Conservation (phyloP, 2,888 invertebrate species). For the Pegoplata infirma region DNA sequence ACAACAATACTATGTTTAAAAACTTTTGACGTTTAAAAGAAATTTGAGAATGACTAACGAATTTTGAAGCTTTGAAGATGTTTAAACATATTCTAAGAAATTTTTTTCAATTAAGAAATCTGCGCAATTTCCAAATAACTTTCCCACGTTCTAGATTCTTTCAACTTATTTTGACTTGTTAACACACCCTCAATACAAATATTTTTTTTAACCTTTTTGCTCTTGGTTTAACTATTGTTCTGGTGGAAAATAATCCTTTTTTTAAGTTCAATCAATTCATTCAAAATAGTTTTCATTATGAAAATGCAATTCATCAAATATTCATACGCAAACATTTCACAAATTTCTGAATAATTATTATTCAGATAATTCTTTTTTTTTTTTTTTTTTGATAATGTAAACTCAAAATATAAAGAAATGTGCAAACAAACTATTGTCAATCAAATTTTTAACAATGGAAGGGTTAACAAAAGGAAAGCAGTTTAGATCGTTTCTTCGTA, state of each 20-base stretch:
- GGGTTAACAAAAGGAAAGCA: slow-evolving; percentile 20
- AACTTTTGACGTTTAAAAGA: too few species aligned
- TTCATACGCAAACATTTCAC: slow-evolving; percentile 53
- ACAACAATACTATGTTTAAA: too few species aligned
- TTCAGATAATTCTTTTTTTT: too few species aligned
- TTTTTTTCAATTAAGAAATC: slow-evolving; percentile 10
- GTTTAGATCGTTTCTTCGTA: too few species aligned
- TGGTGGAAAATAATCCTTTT: slow-evolving; percentile 31
- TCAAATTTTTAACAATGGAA: slow-evolving; percentile 40
- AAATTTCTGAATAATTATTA: slow-evolving; percentile 33
- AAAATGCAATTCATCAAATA: slow-evolving; percentile 36
- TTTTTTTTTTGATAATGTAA: too few species aligned
- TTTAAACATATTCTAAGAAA: not conserved
- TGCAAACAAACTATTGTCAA: slow-evolving; percentile 59
- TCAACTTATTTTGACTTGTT: slow-evolving; percentile 39
- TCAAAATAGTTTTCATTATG: slow-evolving; percentile 6
- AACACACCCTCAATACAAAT: slow-evolving; percentile 35
- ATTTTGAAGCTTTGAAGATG: too few species aligned
- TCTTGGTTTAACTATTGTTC: too few species aligned
- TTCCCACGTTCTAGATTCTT: slow-evolving; percentile 55
- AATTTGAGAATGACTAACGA: too few species aligned
- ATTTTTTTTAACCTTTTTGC: slow-evolving; percentile 11
- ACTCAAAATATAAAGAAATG: slow-evolving; percentile 30
- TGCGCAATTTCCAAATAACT: slow-evolving; percentile 45
- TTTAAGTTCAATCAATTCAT: not conserved